phyloP scores from a whole-genome alignment of 1,140 invertebrate species.

The Periplaneta americana region DNA sequence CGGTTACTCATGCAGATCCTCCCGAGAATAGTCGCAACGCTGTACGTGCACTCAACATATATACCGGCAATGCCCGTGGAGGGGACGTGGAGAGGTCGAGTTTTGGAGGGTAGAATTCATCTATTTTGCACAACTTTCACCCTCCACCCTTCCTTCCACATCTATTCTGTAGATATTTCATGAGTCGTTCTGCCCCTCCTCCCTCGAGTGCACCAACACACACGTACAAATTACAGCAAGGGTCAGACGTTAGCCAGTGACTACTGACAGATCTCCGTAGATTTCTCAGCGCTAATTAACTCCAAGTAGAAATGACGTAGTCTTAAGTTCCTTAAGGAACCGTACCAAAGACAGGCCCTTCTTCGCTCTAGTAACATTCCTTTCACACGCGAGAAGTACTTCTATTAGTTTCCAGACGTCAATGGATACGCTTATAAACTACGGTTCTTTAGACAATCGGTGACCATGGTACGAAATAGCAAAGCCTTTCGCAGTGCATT shows the following conservation, averaged over 20 bases:
- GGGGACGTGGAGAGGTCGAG: background rate
- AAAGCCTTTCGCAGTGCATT: too few relatives aligned
- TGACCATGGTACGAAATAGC: too few relatives aligned
- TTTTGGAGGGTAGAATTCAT: background rate
- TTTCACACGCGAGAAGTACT: background rate
- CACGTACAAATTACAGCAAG: background rate
- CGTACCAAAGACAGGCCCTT: background rate
- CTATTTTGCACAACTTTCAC: background rate
- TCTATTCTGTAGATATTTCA: constrained; percentile 2
- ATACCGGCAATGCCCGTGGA: background rate
- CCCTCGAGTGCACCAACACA: background rate
- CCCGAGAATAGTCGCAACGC: background rate
- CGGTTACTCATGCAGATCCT: background rate
- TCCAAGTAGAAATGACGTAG: background rate
- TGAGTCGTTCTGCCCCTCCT: background rate
- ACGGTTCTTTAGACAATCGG: background rate
- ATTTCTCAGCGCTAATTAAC: background rate
- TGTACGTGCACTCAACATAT: background rate
- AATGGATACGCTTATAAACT: background rate
- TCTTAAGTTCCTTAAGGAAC: background rate
- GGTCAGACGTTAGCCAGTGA: background rate
- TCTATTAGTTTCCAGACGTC: background rate
- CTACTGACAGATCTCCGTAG: background rate
- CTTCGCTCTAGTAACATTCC: background rate
- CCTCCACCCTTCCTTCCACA: background rate